A percentile compares a stretch with the other conserved stretches of the same genome.
Evolutionary conservation across 1,140 invertebrate genomes (phyloP).

Genomic region (Drosophila miranda): DNA sequence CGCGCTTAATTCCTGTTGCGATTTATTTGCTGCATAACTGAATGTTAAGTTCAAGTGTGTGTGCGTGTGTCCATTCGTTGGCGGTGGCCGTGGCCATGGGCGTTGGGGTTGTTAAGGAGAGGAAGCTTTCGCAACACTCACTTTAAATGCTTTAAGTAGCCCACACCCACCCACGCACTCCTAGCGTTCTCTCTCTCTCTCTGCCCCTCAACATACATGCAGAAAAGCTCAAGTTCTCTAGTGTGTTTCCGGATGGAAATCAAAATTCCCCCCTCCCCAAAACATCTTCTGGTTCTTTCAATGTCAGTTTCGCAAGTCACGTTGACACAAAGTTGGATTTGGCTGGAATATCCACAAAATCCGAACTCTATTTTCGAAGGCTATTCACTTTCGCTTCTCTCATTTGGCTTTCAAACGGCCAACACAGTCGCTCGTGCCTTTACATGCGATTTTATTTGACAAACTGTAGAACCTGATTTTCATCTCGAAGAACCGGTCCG

Average conservation of each 20-base stretch:
- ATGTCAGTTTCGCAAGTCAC: slow-evolving; percentile 40
- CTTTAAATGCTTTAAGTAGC: slow-evolving; percentile 46
- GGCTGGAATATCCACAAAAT: slow-evolving; percentile 39
- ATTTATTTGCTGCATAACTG: slow-evolving; percentile 75
- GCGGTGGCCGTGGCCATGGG: not conserved
- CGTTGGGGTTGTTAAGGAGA: slow-evolving; percentile 43
- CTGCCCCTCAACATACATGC: slow-evolving; percentile 17
- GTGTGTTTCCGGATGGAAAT: slow-evolving; percentile 41
- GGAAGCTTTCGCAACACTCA: slow-evolving; percentile 60
- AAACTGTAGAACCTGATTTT: slow-evolving; percentile 70
- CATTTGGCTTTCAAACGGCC: slow-evolving; percentile 42
- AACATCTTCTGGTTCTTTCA: slow-evolving; percentile 10
- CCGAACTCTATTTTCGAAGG: slow-evolving; percentile 52
- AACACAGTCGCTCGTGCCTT: slow-evolving; percentile 30
- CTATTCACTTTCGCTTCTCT: slow-evolving; percentile 64
- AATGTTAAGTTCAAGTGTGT: slow-evolving; percentile 57
- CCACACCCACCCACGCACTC: slow-evolving; percentile 20
- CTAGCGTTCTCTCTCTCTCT: slow-evolving; percentile 13
- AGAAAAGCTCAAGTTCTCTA: slow-evolving; percentile 56
- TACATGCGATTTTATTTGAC: slow-evolving; percentile 60
- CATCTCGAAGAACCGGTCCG: slow-evolving; percentile 57
- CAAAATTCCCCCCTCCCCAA: not conserved
- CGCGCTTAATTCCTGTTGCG: slow-evolving; percentile 35
- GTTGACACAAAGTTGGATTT: slow-evolving; percentile 7
- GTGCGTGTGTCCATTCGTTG: not conserved